Conservation (phyloP, 2,888 invertebrate species). For the Andrena hattorfiana region DNA sequence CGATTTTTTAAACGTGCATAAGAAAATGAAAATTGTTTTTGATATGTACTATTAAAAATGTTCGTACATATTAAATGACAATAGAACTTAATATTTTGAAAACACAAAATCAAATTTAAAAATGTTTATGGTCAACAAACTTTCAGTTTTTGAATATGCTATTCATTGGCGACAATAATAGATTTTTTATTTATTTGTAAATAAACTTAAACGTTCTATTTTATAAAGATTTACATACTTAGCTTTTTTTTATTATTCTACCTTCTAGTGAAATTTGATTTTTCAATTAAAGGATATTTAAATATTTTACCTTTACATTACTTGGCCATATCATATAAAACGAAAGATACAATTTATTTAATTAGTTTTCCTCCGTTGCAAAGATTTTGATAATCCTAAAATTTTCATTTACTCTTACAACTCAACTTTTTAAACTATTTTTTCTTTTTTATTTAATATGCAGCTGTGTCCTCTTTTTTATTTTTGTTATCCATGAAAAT, state of each 20-base stretch:
- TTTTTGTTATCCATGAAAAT: too few species aligned
- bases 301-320: neutral
- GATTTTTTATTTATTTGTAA: conserved; percentile 10
- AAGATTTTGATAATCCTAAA: neutral
- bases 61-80: too few species aligned
- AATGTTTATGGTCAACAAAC: neutral
- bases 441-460: neutral
- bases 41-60: too few species aligned
- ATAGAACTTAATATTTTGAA: neutral
- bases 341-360: neutral
- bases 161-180: neutral
- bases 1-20: too few species aligned
- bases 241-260: neutral
- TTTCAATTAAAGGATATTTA: neutral
- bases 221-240: neutral
- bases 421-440: neutral
- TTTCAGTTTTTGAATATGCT: neutral
- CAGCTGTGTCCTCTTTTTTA: too few species aligned
- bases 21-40: too few species aligned
- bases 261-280: conserved; percentile 1
- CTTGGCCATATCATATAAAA: neutral
- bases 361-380: neutral
- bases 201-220: neutral
- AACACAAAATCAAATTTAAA: neutral
- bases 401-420: neutral